Evolutionary conservation across 23 tunicate genomes (phyloP).

Genomic region (Oikopleura albicans): DNA sequence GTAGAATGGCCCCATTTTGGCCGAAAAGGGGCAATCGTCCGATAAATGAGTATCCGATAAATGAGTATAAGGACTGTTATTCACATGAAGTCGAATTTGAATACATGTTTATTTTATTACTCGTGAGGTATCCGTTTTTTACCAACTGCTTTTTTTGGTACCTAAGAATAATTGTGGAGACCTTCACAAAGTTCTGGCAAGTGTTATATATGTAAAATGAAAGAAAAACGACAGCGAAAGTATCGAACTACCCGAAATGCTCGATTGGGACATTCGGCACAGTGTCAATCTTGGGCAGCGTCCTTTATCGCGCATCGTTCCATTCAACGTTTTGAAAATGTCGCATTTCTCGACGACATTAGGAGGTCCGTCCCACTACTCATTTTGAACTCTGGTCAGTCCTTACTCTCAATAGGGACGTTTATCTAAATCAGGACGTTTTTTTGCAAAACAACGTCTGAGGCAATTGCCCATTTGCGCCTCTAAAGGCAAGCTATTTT

Average conservation of each 20-base stretch:
- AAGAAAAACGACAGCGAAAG: conserved; percentile 13
- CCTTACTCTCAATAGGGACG: too few relatives aligned
- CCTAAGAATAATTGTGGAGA: background rate
- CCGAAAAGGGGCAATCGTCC: too few relatives aligned
- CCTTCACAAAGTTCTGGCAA: background rate
- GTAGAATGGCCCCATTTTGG: too few relatives aligned
- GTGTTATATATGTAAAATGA: conserved; percentile 1
- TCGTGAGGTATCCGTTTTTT: background rate
- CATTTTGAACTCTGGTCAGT: too few relatives aligned
- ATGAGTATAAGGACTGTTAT: too few relatives aligned
- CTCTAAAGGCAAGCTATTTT: too few relatives aligned
- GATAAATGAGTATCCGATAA: too few relatives aligned
- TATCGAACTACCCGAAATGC: background rate
- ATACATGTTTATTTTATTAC: background rate
- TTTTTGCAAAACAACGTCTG: too few relatives aligned
- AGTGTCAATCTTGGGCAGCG: conserved; percentile 7
- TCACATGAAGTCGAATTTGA: too few relatives aligned
- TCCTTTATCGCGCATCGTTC: conserved; percentile 1
- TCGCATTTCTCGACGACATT: background rate
- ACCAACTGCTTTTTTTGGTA: too few relatives aligned
- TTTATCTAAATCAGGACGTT: too few relatives aligned
- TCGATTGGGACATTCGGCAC: conserved; percentile 7
- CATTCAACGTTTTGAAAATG: background rate
- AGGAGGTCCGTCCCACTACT: background rate
- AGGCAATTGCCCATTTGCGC: too few relatives aligned